Percentiles rank a stretch among this genome's conserved stretches.
Conservation (phyloP, 2,797 vertebrate genomes). For the Selene dorsalis region DNA sequence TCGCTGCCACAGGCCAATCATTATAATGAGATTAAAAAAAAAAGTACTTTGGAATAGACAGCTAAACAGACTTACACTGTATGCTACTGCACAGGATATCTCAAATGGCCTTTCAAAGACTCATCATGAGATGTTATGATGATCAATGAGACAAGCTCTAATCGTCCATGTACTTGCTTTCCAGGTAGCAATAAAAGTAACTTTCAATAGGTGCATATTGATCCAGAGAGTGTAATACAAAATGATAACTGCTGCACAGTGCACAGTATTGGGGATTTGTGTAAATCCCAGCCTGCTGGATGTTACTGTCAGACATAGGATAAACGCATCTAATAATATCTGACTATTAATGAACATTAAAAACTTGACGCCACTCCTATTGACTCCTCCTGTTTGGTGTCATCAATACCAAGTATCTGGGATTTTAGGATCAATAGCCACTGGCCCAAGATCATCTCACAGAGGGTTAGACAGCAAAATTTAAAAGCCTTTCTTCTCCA, state of each 20-base stretch:
- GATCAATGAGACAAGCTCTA: constrained; percentile 29
- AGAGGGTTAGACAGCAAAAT: constrained; percentile 1
- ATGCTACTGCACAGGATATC: constrained; percentile 25
- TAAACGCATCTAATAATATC: neutral
- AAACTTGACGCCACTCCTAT: neutral
- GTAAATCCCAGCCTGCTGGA: neutral
- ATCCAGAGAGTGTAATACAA: constrained; percentile 3
- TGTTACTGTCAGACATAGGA: neutral
- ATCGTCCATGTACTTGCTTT: constrained; percentile 12
- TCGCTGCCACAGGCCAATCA: constrained; percentile 68
- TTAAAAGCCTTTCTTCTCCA: constrained; percentile 22
- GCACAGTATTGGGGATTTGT: neutral
- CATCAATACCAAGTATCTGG: constrained; percentile 31
- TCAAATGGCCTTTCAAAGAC: constrained; percentile 18
- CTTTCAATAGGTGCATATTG: neutral
- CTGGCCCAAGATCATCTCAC: neutral
- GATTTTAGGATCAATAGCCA: constrained; percentile 31
- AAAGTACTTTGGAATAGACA: constrained; percentile 46
- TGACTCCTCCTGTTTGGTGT: neutral
- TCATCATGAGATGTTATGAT: constrained; percentile 16
- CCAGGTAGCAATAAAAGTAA: neutral
- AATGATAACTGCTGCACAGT: neutral
- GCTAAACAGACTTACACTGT: constrained; percentile 33
- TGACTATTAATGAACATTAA: neutral
- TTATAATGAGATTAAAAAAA: constrained; percentile 65